Conservation (phyloP, 2,888 invertebrate genomes). For the Callinectes sapidus region DNA sequence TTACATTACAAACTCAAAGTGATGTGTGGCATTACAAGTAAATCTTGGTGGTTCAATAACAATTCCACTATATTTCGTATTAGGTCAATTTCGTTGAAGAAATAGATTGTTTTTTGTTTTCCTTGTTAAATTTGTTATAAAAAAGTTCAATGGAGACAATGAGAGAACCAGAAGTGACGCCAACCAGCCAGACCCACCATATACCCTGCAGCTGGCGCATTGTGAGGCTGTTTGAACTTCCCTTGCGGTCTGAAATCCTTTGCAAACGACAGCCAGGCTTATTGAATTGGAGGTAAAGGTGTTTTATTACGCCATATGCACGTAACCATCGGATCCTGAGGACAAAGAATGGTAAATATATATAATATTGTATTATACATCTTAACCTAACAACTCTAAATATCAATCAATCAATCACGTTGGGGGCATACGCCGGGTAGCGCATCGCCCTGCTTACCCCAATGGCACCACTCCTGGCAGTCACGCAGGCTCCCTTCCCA, state of each 20-base stretch:
- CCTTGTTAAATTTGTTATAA: not conserved
- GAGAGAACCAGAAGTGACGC: not conserved
- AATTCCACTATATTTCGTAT: not conserved
- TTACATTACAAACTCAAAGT: too few species aligned
- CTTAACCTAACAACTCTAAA: not conserved
- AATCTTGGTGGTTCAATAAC: too few species aligned
- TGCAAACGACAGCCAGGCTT: slow-evolving; percentile 41
- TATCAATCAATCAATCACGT: too few species aligned
- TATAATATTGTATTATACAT: not conserved
- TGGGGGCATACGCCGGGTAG: too few species aligned
- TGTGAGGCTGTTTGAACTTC: slow-evolving; percentile 19
- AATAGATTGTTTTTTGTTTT: not conserved
- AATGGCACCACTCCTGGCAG: too few species aligned
- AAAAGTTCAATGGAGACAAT: not conserved
- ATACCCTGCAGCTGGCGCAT: slow-evolving; percentile 43
- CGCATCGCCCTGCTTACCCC: too few species aligned
- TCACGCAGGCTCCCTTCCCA: too few species aligned
- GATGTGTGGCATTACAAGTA: too few species aligned
- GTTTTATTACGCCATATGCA: slow-evolving; percentile 40
- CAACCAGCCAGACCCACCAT: slow-evolving; percentile 47
- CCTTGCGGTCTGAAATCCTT: not conserved
- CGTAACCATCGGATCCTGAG: slow-evolving; percentile 45
- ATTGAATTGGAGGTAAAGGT: slow-evolving; percentile 48
- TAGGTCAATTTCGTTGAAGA: not conserved
- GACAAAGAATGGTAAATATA: not conserved